These are phyloP conservation scores for Dinomys branickii DNA, from an alignment of 2,113 vertebrate genomes.

Conservation along the genomic window DNA sequence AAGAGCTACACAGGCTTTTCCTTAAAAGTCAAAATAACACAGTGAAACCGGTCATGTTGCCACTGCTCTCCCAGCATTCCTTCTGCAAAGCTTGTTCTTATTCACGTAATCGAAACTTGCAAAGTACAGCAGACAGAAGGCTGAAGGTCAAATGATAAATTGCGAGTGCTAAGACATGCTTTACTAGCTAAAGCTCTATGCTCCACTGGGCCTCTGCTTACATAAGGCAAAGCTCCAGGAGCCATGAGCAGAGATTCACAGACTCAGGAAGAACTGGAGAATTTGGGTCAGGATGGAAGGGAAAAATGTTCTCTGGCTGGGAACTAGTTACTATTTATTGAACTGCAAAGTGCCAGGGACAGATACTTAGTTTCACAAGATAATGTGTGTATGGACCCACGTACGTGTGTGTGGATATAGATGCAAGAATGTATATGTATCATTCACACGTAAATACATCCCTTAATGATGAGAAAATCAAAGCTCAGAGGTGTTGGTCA, in stretches of 20 bases:
- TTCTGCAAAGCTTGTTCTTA: conserved; percentile 14
- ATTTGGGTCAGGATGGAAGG: background rate
- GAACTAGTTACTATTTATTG: background rate
- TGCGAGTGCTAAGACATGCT: background rate
- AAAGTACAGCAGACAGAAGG: conserved; percentile 24
- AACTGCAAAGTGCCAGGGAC: background rate
- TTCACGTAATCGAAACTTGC: conserved; percentile 44
- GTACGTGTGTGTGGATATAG: background rate
- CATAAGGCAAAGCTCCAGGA: background rate
- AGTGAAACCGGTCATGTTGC: conserved; percentile 8
- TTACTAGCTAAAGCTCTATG: background rate
- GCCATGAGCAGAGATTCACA: background rate
- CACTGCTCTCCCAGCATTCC: background rate
- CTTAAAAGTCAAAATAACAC: conserved; percentile 24
- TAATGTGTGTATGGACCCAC: background rate
- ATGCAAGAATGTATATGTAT: background rate
- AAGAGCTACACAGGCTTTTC: conserved; percentile 51
- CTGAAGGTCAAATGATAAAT: conserved; percentile 59
- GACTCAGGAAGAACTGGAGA: background rate
- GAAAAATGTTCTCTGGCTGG: background rate
- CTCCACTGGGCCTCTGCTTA: background rate
- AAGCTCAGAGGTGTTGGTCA: background rate
- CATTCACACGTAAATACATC: background rate
- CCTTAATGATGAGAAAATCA: background rate
- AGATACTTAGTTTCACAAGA: background rate